These are phyloP conservation scores for Enteromius argenteus DNA, from an alignment of 2,797 vertebrate species.

Conservation along the genomic window DNA sequence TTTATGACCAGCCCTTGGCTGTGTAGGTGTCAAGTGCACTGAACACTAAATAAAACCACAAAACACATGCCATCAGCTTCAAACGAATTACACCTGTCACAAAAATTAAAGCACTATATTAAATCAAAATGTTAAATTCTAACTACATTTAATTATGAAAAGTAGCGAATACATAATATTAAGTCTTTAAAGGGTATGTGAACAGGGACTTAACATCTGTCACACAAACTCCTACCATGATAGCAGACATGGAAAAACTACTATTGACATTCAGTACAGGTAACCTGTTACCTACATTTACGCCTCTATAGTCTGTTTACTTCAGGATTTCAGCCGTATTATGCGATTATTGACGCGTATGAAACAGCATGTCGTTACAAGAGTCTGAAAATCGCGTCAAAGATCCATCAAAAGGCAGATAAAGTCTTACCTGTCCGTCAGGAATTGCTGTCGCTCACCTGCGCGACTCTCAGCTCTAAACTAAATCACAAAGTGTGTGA, in stretches of 20 bases:
- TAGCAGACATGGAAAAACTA: not conserved
- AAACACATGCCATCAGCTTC: not conserved
- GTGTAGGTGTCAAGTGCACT: not conserved
- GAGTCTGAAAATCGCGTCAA: not conserved
- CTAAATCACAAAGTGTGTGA: not conserved
- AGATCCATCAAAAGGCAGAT: not conserved
- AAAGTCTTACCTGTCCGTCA: constrained; percentile 22
- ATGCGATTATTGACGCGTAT: not conserved
- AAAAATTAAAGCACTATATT: not conserved
- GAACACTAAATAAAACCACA: not conserved
- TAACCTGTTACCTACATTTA: not conserved
- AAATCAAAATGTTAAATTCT: not conserved
- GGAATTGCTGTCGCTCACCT: constrained; percentile 20
- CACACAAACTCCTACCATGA: not conserved
- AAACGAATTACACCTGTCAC: not conserved
- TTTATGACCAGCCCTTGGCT: not conserved
- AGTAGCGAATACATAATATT: not conserved
- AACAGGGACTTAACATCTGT: not conserved
- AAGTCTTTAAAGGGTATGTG: not conserved
- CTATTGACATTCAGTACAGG: not conserved
- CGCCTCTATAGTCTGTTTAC: not conserved
- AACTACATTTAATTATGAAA: not conserved
- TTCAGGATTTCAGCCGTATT: not conserved
- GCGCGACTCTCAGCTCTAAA: not conserved
- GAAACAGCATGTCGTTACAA: not conserved